A percentile compares a stretch with the other conserved stretches of the same genome.
phyloP scores from a whole-genome alignment of 2,113 vertebrate species.

The Pitta sordida region DNA sequence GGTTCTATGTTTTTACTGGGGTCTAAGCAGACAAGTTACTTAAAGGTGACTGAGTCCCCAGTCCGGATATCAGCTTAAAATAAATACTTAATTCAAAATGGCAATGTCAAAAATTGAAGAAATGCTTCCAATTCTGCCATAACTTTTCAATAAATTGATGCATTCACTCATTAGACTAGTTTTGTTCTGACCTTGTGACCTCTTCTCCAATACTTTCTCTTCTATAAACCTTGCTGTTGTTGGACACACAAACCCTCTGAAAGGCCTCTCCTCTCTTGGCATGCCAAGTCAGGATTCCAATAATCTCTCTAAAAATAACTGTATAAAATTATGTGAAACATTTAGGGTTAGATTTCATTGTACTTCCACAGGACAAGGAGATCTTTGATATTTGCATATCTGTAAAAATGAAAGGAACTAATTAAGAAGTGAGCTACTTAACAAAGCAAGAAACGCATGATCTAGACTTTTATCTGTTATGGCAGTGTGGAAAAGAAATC shows the following conservation, averaged over 20 bases:
- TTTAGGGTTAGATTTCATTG: slow-evolving; percentile 13
- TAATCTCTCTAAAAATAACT: slow-evolving; percentile 28
- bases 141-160: not conserved
- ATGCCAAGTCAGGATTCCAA: slow-evolving; percentile 12
- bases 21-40: not conserved
- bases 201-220: not conserved
- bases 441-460: not conserved
- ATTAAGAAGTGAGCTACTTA: not conserved
- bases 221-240: not conserved
- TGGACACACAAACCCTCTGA: not conserved
- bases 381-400: slow-evolving; percentile 11
- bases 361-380: not conserved
- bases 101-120: not conserved
- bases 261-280: not conserved
- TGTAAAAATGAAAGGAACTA: slow-evolving; percentile 19
- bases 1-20: not conserved
- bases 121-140: not conserved
- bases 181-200: not conserved
- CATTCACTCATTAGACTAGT: not conserved
- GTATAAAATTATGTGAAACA: slow-evolving; percentile 18
- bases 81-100: not conserved
- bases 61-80: not conserved
- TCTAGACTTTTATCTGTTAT: not conserved
- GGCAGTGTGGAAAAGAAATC: not conserved
- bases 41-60: not conserved